Evolutionary conservation across 2,888 invertebrate species (phyloP).

Genomic region (Yponomeuta evonymella): DNA sequence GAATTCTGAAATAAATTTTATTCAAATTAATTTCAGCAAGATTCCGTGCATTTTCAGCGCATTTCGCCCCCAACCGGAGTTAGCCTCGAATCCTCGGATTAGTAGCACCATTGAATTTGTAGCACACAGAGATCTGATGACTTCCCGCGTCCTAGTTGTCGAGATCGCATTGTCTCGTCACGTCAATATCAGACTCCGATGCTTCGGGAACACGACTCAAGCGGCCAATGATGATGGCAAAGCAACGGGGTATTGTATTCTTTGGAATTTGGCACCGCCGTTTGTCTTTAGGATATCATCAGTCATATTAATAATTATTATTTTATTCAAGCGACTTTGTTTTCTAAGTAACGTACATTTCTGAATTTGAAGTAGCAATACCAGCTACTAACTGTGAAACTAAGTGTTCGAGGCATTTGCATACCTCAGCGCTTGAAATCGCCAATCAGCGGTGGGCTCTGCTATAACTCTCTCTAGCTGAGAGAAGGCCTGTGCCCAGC

Average conservation of each 20-base stretch:
- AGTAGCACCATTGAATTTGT: no score
- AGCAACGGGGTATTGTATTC: not conserved
- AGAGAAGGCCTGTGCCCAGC: no score
- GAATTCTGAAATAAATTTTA: no score
- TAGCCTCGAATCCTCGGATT: not conserved
- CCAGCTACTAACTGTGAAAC: no score
- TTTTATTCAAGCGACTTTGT: not conserved
- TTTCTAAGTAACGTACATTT: no score
- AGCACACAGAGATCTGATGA: not conserved
- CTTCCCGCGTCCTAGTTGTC: not conserved
- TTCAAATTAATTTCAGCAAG: not conserved
- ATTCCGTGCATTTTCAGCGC: not conserved
- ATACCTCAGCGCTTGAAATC: no score
- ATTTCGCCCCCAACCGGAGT: not conserved
- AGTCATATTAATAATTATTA: not conserved
- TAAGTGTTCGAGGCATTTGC: no score
- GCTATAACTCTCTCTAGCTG: no score
- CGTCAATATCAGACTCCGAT: not conserved
- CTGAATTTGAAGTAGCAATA: no score
- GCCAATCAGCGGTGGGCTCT: no score
- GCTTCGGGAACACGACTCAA: not conserved
- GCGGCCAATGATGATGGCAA: not conserved
- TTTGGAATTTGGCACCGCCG: not conserved
- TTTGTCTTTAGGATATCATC: not conserved
- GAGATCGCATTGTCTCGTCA: not conserved